These are phyloP conservation scores for Laticauda colubrina DNA, from an alignment of 2,113 vertebrate species.

Conservation along the genomic window DNA sequence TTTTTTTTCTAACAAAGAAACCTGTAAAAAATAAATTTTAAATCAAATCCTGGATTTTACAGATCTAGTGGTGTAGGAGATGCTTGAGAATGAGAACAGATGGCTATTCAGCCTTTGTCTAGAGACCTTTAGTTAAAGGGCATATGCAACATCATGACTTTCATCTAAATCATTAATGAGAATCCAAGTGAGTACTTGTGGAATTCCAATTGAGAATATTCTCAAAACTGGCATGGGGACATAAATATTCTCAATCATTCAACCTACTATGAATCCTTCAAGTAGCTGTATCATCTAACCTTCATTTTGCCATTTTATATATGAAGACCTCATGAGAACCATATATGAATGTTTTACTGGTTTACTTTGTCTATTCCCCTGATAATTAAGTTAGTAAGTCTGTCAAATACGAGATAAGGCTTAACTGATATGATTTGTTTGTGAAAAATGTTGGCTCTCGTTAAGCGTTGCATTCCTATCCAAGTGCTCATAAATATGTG, in stretches of 20 bases:
- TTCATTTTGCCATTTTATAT: not conserved
- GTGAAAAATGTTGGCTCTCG: not conserved
- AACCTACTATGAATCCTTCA: not conserved
- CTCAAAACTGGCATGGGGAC: not conserved
- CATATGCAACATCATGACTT: not conserved
- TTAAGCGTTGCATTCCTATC: not conserved
- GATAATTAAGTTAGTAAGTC: not conserved
- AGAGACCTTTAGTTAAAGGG: not conserved
- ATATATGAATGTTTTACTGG: not conserved
- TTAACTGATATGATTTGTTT: not conserved
- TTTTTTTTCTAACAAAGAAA: not conserved
- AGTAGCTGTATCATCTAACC: not conserved
- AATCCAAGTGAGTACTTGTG: not conserved
- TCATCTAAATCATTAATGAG: not conserved
- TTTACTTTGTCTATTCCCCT: not conserved
- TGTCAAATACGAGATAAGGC: not conserved
- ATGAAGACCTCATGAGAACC: not conserved
- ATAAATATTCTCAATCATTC: not conserved
- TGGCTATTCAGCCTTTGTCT: not conserved
- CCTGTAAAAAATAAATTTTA: not conserved
- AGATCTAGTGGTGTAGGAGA: not conserved
- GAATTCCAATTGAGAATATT: not conserved
- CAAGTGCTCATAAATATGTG: not conserved
- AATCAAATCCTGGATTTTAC: conserved; percentile 4
- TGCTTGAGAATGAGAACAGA: not conserved